Conservation (phyloP, 2,797 vertebrate species). For the Lutjanus argentimaculatus region DNA sequence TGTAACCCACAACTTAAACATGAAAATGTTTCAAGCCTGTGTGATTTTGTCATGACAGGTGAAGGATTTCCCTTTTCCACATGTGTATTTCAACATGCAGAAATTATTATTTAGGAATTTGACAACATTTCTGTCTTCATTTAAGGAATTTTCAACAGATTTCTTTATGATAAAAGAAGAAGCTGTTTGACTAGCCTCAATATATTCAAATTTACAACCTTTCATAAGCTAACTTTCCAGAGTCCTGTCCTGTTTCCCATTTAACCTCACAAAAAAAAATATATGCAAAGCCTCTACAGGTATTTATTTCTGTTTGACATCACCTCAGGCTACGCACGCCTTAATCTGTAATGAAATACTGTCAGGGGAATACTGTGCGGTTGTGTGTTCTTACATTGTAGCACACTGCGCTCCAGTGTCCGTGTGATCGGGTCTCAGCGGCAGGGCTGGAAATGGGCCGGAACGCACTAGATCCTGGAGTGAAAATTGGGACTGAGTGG, state of each 20-base stretch:
- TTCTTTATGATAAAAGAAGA: not conserved
- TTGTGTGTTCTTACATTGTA: not conserved
- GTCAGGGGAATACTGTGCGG: constrained; percentile 17
- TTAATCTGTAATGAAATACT: constrained; percentile 67
- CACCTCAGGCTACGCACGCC: constrained; percentile 36
- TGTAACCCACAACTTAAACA: not conserved
- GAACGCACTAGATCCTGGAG: constrained; percentile 15
- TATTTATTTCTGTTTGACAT: constrained; percentile 59
- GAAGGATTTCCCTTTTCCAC: not conserved
- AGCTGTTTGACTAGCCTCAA: not conserved
- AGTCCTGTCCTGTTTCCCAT: constrained; percentile 46
- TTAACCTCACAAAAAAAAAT: constrained; percentile 47
- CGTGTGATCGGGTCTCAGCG: not conserved
- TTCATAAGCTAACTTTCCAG: constrained; percentile 14
- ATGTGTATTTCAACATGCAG: not conserved
- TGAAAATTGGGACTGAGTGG: not conserved
- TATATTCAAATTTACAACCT: constrained; percentile 27
- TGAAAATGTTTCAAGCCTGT: not conserved
- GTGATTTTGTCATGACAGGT: not conserved
- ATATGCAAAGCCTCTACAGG: constrained; percentile 52
- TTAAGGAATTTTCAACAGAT: not conserved
- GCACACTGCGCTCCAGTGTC: constrained; percentile 7
- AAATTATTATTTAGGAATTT: no score
- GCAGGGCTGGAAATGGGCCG: constrained; percentile 37
- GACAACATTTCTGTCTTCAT: not conserved